phyloP scores from a whole-genome alignment of 2,797 vertebrate species.

The Eremophila alpestris region DNA sequence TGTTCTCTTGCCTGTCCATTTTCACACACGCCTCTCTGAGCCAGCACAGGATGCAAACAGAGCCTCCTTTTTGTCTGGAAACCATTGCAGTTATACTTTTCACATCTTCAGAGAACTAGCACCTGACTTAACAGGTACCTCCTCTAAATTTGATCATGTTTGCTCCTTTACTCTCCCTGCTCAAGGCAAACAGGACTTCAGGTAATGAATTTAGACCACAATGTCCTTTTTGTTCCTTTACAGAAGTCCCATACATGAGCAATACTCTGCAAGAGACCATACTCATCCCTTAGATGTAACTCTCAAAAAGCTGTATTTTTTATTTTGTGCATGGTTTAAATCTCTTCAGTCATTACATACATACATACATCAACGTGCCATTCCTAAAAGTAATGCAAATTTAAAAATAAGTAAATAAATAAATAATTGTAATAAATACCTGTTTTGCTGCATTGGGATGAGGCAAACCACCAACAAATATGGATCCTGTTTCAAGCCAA shows the following conservation, averaged over 20 bases:
- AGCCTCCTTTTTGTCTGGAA: background rate
- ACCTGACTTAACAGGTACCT: background rate
- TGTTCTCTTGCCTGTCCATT: background rate
- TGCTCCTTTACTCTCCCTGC: background rate
- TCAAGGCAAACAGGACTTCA: background rate
- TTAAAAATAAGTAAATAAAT: background rate
- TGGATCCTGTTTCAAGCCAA: conserved; percentile 67
- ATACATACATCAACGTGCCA: background rate
- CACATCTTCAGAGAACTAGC: background rate
- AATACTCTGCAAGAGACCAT: background rate
- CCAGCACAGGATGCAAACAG: background rate
- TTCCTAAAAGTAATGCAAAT: background rate
- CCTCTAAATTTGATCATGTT: background rate
- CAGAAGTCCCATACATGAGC: background rate
- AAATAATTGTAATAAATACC: conserved; percentile 60
- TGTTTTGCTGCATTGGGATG: conserved; percentile 60
- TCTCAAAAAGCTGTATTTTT: background rate
- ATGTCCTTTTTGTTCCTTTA: background rate
- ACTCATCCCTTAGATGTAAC: background rate
- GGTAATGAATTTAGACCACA: background rate
- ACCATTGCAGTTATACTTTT: background rate
- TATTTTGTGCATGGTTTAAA: background rate
- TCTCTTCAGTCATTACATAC: background rate
- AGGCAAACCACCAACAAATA: conserved; percentile 84
- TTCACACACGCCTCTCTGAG: background rate